These are phyloP conservation scores for Indri indri DNA, from an alignment of 2,113 vertebrate species.

Conservation along the genomic window DNA sequence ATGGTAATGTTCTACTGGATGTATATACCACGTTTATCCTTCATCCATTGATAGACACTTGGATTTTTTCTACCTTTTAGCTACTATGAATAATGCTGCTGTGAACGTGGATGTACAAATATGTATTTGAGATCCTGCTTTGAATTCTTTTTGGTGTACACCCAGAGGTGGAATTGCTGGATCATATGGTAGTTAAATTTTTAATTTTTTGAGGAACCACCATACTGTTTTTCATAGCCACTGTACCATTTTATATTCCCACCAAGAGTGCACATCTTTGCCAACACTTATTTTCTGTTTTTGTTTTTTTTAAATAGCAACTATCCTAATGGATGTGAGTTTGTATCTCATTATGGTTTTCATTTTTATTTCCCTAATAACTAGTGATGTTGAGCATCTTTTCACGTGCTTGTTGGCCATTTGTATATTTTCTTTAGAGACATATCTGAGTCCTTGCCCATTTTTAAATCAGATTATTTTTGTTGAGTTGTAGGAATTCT, in stretches of 20 bases:
- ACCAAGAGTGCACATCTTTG: neutral
- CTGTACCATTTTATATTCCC: neutral
- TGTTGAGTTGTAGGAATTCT: neutral
- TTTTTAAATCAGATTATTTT: neutral
- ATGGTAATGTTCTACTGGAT: neutral
- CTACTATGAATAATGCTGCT: neutral
- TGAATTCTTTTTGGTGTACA: neutral
- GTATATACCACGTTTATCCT: neutral
- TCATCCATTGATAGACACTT: neutral
- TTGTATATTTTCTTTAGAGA: neutral
- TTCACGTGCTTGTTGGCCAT: neutral
- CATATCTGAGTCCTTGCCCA: neutral
- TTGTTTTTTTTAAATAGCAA: neutral
- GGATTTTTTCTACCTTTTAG: neutral
- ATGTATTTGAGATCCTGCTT: neutral
- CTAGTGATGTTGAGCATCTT: neutral
- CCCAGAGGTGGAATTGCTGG: neutral
- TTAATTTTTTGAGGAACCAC: neutral
- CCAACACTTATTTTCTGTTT: neutral
- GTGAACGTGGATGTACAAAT: neutral
- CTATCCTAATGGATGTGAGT: neutral
- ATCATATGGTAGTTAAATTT: neutral
- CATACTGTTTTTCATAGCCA: neutral
- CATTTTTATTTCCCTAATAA: neutral
- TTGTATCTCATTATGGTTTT: constrained; percentile 10